phyloP scores from a whole-genome alignment of 53 echinoderm and acorn worm genomes.

The Stichopus horrens region DNA sequence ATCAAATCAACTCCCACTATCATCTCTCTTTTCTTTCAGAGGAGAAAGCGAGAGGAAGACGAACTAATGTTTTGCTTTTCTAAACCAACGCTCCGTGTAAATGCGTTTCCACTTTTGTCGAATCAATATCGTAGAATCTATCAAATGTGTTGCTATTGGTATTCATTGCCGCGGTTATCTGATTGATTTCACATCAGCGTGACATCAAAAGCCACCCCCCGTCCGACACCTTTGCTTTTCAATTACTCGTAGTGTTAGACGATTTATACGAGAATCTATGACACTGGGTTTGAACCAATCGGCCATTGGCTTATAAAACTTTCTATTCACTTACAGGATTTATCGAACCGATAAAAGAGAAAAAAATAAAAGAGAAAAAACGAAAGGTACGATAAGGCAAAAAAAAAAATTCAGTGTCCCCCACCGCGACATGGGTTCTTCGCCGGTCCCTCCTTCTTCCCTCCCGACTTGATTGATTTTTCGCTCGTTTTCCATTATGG shows the following conservation, averaged over 20 bases:
- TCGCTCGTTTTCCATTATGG: conserved; percentile 45
- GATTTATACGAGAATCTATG: conserved; percentile 23
- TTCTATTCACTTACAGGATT: neutral
- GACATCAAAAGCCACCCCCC: conserved; percentile 17
- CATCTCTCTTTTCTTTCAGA: too few species aligned
- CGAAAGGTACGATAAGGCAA: neutral
- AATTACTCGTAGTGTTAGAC: conserved; percentile 1
- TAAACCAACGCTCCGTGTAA: neutral
- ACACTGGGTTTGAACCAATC: conserved; percentile 15
- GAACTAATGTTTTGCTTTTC: conserved; percentile 2
- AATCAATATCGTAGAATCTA: conserved; percentile 14
- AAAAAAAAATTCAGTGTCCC: conserved; percentile 24
- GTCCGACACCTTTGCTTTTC: conserved; percentile 15
- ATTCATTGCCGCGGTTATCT: neutral
- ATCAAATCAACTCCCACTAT: too few species aligned
- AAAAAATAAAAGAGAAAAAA: neutral
- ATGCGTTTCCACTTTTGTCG: neutral
- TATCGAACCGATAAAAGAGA: neutral
- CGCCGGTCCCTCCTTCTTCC: conserved; percentile 36
- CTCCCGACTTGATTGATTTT: conserved; percentile 49
- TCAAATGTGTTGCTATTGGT: conserved; percentile 1
- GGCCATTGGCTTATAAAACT: conserved; percentile 27
- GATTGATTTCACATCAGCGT: conserved; percentile 26
- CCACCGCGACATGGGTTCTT: conserved; percentile 45
- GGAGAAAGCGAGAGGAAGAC: too few species aligned